Evolutionary conservation across 2,797 vertebrate species (phyloP).

Genomic region (Margarornis squamiger): DNA sequence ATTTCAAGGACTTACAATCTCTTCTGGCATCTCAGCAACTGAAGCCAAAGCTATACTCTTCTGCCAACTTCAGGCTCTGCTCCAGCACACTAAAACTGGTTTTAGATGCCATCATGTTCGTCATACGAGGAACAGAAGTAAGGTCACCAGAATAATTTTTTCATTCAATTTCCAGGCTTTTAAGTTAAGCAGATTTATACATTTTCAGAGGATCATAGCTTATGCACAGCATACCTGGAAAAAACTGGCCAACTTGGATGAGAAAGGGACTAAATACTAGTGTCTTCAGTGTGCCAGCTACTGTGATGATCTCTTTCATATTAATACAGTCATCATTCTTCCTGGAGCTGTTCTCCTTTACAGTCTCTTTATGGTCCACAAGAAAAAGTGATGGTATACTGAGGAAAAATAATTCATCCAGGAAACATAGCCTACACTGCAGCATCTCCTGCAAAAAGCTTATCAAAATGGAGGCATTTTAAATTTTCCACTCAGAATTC

Average conservation of each 20-base stretch:
- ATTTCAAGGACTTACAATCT: constrained; percentile 65
- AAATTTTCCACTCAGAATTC: not conserved
- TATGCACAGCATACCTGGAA: not conserved
- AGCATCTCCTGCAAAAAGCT: not conserved
- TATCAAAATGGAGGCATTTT: not conserved
- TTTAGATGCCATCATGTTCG: constrained; percentile 49
- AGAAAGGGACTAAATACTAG: not conserved
- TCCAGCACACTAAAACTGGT: constrained; percentile 38
- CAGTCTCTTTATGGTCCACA: not conserved
- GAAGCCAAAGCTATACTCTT: constrained; percentile 42
- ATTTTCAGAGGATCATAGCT: not conserved
- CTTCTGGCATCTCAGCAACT: constrained; percentile 53
- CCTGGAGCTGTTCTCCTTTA: not conserved
- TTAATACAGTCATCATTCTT: not conserved
- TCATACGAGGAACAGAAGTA: constrained; percentile 47
- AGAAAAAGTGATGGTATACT: not conserved
- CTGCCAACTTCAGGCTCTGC: constrained; percentile 51
- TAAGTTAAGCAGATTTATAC: constrained; percentile 29
- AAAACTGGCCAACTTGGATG: not conserved
- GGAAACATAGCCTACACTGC: not conserved
- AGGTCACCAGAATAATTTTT: constrained; percentile 53
- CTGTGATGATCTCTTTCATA: not conserved
- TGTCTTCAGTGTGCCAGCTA: not conserved
- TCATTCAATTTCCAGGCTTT: constrained; percentile 54
- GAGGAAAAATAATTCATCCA: not conserved